Evolutionary conservation across 2,113 vertebrate species (phyloP).

Genomic region (Lamprotornis superbus): DNA sequence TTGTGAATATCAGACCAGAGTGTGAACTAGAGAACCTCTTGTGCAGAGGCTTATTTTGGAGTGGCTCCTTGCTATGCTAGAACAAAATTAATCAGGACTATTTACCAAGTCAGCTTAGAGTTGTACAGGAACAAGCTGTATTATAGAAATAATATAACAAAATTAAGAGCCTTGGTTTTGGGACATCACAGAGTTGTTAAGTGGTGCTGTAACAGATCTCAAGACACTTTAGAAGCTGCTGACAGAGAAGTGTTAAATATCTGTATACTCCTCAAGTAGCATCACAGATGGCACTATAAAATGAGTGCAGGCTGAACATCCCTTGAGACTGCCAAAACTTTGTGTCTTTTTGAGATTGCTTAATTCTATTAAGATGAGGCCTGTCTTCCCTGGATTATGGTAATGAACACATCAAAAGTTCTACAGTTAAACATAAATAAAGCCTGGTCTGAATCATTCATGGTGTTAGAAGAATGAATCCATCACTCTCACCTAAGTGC

Average conservation of each 20-base stretch:
- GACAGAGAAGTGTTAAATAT: background rate
- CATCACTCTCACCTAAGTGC: background rate
- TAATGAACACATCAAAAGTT: conserved; percentile 17
- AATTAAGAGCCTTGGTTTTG: background rate
- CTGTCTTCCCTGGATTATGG: background rate
- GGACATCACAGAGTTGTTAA: background rate
- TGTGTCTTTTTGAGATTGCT: conserved; percentile 5
- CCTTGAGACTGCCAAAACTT: background rate
- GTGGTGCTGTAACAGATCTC: background rate
- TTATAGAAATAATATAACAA: background rate
- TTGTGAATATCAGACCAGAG: background rate
- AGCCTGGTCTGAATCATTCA: background rate
- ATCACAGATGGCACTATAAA: conserved; percentile 16
- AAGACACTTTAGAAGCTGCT: background rate
- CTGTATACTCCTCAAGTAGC: background rate
- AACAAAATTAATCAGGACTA: background rate
- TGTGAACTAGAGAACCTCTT: background rate
- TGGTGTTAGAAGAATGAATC: background rate
- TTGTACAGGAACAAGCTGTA: background rate
- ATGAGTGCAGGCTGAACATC: background rate
- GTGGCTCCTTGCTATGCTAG: background rate
- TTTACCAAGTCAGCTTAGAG: background rate
- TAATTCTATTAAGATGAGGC: conserved; percentile 12
- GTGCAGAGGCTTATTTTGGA: background rate
- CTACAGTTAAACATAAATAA: background rate